Base-by-base conservation (phyloP, 2,888 invertebrate genomes). In the Chironomus tentans region DNA sequence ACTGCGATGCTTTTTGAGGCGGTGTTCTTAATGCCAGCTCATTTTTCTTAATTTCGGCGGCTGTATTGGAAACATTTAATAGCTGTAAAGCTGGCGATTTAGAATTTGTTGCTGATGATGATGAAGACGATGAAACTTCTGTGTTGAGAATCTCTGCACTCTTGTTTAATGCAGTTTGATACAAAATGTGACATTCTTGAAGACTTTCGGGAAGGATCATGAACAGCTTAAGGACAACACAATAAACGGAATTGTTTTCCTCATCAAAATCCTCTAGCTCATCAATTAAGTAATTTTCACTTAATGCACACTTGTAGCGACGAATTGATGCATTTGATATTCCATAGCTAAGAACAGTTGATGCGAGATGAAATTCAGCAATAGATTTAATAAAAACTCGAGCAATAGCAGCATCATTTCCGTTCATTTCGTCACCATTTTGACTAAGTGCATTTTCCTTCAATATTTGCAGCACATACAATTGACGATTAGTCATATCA, bases 201-300 rank as follows among this genome's bases (percentile, higher is more conserved):
- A 97, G 86, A 3, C 94, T 93, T 84, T 94, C 94, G 38, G 94
- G 93, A 81, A 95, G 94, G 77, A 95, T 92, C 78, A 94, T 87
- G 83, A 91, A 92, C 87, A 95, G 87, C 77, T 82, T 83, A 74
- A 86, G 83, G 70, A 86, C 87, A 50, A 86, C 82, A 65, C 86
- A 86, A 76, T 87, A 86, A 48, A 83, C 83, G 7, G 87, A 87
- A 73, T 87, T 88, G 0, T 84, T 86, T 47, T 85, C 86, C 78
- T 87, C 86, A 76, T 88, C 89, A 70, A 86, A 86, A 72, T 88
- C 88, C 79, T 86, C 86, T 74, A 88, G 82, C 79, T 89, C 89
- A 78, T 90, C 89, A 22, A 84, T 83, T 56, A 83, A 79, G 78
- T 82, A 83, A 77, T 81, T 82, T 13, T 84, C 84, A 77, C 84